Conservation (phyloP, 2,888 invertebrate genomes). For the Heliconius ismenius region DNA sequence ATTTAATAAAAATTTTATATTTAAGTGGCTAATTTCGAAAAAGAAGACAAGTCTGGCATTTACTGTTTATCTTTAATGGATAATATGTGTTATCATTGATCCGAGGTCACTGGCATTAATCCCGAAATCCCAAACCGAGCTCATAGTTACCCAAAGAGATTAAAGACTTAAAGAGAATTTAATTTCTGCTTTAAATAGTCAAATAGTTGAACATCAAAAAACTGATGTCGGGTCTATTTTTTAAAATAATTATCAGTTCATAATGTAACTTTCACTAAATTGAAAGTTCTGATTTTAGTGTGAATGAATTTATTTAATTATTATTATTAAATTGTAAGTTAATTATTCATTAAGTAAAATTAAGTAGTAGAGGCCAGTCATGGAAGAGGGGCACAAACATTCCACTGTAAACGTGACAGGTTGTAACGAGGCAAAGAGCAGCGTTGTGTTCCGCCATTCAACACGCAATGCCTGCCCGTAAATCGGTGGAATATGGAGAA, state of each 20-base stretch:
- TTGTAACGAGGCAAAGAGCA: too few species aligned
- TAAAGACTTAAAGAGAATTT: constrained; percentile 39
- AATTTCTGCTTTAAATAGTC: constrained; percentile 38
- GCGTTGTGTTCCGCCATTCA: too few species aligned
- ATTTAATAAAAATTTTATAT: not conserved
- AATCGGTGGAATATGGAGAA: too few species aligned
- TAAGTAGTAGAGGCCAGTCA: too few species aligned
- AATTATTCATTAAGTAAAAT: too few species aligned
- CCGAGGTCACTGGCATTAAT: constrained; percentile 35
- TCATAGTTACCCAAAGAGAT: constrained; percentile 41
- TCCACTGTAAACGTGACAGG: too few species aligned
- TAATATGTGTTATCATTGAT: constrained; percentile 30
- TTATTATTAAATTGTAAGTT: too few species aligned
- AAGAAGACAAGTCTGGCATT: not conserved
- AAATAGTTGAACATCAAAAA: constrained; percentile 36
- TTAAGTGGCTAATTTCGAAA: not conserved
- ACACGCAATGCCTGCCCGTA: too few species aligned
- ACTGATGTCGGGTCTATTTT: not conserved
- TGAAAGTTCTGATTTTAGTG: not conserved
- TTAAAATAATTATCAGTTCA: not conserved
- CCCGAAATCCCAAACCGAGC: constrained; percentile 36
- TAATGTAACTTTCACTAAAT: not conserved
- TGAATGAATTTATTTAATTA: not conserved
- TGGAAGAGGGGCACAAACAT: too few species aligned
- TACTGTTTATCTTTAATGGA: constrained; percentile 22